Percentiles rank a stretch among this genome's conserved stretches.
phyloP scores from a whole-genome alignment of 2,797 vertebrate species.

The Alca torda region DNA sequence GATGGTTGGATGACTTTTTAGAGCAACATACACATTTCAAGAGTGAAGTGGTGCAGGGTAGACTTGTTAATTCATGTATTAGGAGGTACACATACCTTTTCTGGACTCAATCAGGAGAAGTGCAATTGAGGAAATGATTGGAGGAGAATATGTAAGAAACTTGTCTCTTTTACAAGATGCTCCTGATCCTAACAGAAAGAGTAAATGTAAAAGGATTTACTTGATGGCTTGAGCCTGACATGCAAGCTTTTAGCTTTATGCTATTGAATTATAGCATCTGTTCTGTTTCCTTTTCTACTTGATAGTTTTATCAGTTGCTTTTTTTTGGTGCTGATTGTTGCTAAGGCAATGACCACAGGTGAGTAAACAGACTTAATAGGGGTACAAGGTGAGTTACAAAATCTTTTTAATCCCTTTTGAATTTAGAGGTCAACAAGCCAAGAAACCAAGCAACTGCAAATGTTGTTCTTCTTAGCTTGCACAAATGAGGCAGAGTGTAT shows the following conservation, averaged over 20 bases:
- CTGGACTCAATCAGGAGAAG: not conserved
- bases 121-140: not conserved
- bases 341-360: not conserved
- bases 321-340: not conserved
- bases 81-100: not conserved
- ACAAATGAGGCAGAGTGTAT: not conserved
- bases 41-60: not conserved
- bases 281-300: not conserved
- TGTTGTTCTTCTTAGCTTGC: not conserved
- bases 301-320: not conserved
- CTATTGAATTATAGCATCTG: not conserved
- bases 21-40: not conserved
- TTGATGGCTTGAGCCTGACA: not conserved
- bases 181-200: not conserved
- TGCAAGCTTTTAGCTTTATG: not conserved
- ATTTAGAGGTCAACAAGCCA: not conserved
- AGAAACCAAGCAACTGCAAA: not conserved
- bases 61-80: not conserved
- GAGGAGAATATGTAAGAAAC: not conserved
- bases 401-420: not conserved
- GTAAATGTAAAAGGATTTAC: not conserved
- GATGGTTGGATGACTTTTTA: not conserved
- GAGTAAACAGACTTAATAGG: not conserved
- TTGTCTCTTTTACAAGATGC: not conserved
- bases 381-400: not conserved